phyloP scores from a whole-genome alignment of 2,113 vertebrate species.

The Platanista minor region DNA sequence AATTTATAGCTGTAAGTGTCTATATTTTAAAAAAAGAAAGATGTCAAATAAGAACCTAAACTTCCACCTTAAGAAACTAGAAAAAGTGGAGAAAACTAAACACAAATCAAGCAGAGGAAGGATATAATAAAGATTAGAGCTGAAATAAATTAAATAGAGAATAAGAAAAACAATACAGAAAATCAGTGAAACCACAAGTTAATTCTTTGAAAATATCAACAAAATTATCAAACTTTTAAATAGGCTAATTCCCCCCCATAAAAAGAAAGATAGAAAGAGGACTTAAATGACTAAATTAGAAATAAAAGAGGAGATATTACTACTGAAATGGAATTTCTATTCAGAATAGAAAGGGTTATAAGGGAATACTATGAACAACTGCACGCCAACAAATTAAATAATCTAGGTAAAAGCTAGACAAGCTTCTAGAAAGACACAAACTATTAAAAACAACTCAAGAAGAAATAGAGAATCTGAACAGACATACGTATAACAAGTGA shows the following conservation, averaged over 20 bases:
- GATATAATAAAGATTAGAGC: background rate
- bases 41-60: background rate
- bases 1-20: background rate
- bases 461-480: background rate
- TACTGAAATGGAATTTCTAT: background rate
- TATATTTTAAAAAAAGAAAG: background rate
- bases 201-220: background rate
- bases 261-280: background rate
- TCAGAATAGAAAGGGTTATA: background rate
- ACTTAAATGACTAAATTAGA: background rate
- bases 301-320: background rate
- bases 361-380: background rate
- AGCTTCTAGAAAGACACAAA: background rate
- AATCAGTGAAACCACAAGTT: background rate
- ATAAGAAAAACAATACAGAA: background rate
- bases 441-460: background rate
- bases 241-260: background rate
- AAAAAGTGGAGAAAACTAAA: background rate
- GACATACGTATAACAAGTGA: background rate
- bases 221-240: background rate
- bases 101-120: background rate
- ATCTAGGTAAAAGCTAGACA: background rate
- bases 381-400: background rate
- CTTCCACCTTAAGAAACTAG: background rate
- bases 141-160: background rate